These are phyloP conservation scores for Manis javanica DNA, from an alignment of 2,797 vertebrate species.

Conservation along the genomic window DNA sequence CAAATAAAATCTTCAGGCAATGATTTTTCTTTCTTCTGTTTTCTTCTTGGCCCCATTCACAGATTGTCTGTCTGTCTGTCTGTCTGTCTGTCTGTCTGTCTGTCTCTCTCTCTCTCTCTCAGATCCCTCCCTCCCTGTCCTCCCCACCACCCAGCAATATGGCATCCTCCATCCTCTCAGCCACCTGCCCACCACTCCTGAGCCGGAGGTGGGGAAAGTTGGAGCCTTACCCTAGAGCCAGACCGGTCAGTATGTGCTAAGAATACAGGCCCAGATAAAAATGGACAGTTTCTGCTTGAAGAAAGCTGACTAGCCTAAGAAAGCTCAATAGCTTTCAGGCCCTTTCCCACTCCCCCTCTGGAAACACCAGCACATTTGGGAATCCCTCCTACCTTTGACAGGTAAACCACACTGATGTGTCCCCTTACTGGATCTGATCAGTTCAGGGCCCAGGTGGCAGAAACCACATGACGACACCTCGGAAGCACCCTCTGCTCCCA, in stretches of 20 bases:
- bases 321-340: too few relatives aligned
- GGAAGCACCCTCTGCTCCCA: not conserved
- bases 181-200: not conserved
- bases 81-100: not conserved
- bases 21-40: not conserved
- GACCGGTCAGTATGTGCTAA: not conserved
- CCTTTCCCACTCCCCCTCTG: not conserved
- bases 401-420: too few relatives aligned
- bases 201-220: accelerated
- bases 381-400: not conserved
- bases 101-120: not conserved
- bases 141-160: not conserved
- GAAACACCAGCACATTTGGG: not conserved
- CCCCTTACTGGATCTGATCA: not conserved
- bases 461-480: not conserved
- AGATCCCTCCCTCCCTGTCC: not conserved
- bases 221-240: not conserved
- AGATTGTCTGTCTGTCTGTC: not conserved
- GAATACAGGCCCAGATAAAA: not conserved
- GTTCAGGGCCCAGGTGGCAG: not conserved
- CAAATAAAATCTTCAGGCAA: not conserved
- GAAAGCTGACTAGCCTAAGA: not conserved
- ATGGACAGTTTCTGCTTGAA: not conserved
- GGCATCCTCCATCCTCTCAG: too few relatives aligned
- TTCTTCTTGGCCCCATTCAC: not conserved